Percentiles rank a stretch among this genome's conserved stretches.
These are phyloP conservation scores for Cricetomys ansorgei DNA, from an alignment of 2,113 vertebrate genomes.

Conservation along the genomic window DNA sequence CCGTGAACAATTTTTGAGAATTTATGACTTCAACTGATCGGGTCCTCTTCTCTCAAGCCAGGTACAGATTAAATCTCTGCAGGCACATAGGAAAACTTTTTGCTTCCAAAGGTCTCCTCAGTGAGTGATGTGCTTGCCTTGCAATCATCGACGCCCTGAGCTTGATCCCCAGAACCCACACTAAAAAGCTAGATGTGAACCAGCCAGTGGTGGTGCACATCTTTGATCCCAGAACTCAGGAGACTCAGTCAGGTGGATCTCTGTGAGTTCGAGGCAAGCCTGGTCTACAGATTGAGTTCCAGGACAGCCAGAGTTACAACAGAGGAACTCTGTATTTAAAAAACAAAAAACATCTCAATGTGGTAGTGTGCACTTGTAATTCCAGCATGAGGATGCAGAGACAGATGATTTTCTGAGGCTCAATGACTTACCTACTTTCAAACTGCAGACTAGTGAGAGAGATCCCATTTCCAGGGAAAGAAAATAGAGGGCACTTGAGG, in stretches of 20 bases:
- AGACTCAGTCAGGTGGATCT: too few relatives aligned
- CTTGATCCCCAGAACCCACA: not conserved
- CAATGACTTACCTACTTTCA: not conserved
- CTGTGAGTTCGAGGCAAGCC: too few relatives aligned
- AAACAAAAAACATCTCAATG: too few relatives aligned
- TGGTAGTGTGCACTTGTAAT: not conserved
- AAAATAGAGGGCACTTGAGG: not conserved
- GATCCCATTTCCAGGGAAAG: not conserved
- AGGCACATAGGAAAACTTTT: constrained; percentile 1
- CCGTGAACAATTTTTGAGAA: not conserved
- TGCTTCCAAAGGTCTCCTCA: constrained; percentile 20
- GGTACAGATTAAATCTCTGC: not conserved
- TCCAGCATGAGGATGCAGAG: not conserved
- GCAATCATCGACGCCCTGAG: not conserved
- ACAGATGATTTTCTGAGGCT: not conserved
- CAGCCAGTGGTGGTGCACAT: too few relatives aligned
- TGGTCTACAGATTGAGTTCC: too few relatives aligned
- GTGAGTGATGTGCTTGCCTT: not conserved
- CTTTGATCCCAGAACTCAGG: too few relatives aligned
- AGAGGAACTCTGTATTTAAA: too few relatives aligned
- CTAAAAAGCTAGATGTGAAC: not conserved
- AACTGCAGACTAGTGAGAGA: not conserved
- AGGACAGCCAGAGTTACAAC: too few relatives aligned
- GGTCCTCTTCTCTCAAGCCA: constrained; percentile 18
- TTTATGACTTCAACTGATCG: not conserved